phyloP scores from a whole-genome alignment of 2,797 vertebrate genomes.

The Diplodus sargus region DNA sequence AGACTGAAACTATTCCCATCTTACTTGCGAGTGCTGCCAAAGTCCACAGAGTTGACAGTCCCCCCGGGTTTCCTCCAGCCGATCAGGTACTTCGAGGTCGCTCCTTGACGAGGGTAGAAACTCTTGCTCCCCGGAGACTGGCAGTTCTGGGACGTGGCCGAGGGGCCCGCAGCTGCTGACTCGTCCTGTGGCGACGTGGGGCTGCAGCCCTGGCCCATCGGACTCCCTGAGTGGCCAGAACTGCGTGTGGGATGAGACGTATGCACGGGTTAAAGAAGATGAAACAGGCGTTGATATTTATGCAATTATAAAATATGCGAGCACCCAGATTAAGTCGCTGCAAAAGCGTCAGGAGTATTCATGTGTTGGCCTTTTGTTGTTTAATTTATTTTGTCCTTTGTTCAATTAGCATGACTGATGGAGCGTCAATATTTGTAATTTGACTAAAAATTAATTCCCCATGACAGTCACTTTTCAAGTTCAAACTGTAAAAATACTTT shows the following conservation, averaged over 20 bases:
- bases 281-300: neutral
- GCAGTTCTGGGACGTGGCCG: constrained; percentile 85
- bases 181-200: constrained; percentile 91
- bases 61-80: constrained; percentile 99
- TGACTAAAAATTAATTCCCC: neutral
- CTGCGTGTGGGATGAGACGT: constrained; percentile 83
- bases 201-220: constrained; percentile 88
- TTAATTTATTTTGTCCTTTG: constrained; percentile 7
- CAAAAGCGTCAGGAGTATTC: neutral
- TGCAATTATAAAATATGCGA: constrained; percentile 17
- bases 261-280: neutral
- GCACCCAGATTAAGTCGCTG: constrained; percentile 8
- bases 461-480: neutral
- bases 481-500: constrained; percentile 8
- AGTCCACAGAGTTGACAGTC: constrained; percentile 97
- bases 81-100: constrained; percentile 97
- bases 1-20: constrained; percentile 40
- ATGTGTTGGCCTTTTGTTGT: neutral
- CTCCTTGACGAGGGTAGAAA: constrained; percentile 98
- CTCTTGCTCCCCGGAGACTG: constrained; percentile 91
- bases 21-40: constrained; percentile 98
- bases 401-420: constrained; percentile 2
- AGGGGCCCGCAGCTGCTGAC: constrained; percentile 81
- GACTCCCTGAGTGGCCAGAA: constrained; percentile 92
- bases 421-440: neutral